Conservation (phyloP, 1,140 invertebrate species). For the Solen grandis region DNA sequence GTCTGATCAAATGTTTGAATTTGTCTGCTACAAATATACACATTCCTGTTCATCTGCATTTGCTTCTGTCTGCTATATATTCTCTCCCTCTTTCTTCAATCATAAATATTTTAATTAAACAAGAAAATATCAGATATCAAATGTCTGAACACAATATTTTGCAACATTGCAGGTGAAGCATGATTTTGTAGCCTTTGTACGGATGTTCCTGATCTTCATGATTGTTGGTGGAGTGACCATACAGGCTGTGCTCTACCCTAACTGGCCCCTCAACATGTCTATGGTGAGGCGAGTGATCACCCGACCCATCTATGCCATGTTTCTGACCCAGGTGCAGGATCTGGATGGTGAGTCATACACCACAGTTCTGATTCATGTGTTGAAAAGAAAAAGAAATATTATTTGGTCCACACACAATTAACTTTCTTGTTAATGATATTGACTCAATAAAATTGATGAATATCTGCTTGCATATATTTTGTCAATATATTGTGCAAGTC, state of each 20-base stretch:
- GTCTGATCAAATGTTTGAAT: too few species aligned
- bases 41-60: too few species aligned
- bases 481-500: too few species aligned
- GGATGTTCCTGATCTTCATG: constrained; percentile 81
- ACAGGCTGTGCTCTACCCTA: constrained; percentile 81
- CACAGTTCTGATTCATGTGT: not conserved
- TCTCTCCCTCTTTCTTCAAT: not conserved
- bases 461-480: too few species aligned
- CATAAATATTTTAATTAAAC: not conserved
- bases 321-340: constrained; percentile 80
- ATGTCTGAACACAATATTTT: not conserved
- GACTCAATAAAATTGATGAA: too few species aligned
- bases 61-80: too few species aligned
- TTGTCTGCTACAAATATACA: too few species aligned
- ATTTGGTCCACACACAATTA: not conserved
- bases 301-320: constrained; percentile 80
- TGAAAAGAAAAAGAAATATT: not conserved
- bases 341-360: constrained; percentile 67
- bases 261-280: constrained; percentile 76
- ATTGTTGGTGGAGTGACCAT: constrained; percentile 81
- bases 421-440: too few species aligned
- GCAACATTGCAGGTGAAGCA: constrained; percentile 72
- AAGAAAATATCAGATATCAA: too few species aligned
- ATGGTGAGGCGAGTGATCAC: constrained; percentile 77
- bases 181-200: constrained; percentile 81